phyloP scores from a whole-genome alignment of 2,113 vertebrate species.

The Malaclemys terrapin region DNA sequence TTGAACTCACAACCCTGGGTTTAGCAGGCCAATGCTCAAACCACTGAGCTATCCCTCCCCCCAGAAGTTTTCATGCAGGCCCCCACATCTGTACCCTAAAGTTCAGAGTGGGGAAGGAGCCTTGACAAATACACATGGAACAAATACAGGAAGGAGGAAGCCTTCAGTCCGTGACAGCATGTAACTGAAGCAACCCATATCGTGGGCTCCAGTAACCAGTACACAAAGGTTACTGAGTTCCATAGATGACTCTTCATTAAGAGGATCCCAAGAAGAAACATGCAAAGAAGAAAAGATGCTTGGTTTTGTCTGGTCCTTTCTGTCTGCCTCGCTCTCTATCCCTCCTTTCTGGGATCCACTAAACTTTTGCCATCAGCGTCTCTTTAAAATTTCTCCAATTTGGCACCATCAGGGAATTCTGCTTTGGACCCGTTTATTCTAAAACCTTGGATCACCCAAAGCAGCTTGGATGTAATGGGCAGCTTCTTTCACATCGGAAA shows the following conservation, averaged over 20 bases:
- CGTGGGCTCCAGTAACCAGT: not conserved
- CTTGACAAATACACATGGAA: not conserved
- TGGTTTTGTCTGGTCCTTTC: not conserved
- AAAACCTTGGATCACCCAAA: not conserved
- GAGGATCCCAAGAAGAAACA: not conserved
- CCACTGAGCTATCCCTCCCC: too few species aligned
- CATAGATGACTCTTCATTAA: not conserved
- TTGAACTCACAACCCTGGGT: too few species aligned
- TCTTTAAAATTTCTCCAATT: slow-evolving; percentile 53
- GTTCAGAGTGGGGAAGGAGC: too few species aligned
- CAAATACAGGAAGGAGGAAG: not conserved
- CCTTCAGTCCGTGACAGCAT: not conserved
- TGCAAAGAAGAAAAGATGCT: not conserved
- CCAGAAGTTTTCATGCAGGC: too few species aligned
- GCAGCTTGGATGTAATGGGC: not conserved
- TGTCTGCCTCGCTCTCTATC: not conserved
- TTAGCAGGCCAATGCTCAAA: too few species aligned
- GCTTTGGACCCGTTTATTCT: not conserved
- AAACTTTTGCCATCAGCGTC: not conserved
- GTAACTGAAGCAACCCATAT: not conserved
- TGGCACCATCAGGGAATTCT: not conserved
- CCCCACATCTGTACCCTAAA: too few species aligned
- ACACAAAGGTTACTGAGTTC: not conserved
- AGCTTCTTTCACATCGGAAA: slow-evolving; percentile 40
- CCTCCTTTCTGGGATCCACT: not conserved